Conservation (phyloP, 2,888 invertebrate genomes). For the Mechanitis mazaeus region DNA sequence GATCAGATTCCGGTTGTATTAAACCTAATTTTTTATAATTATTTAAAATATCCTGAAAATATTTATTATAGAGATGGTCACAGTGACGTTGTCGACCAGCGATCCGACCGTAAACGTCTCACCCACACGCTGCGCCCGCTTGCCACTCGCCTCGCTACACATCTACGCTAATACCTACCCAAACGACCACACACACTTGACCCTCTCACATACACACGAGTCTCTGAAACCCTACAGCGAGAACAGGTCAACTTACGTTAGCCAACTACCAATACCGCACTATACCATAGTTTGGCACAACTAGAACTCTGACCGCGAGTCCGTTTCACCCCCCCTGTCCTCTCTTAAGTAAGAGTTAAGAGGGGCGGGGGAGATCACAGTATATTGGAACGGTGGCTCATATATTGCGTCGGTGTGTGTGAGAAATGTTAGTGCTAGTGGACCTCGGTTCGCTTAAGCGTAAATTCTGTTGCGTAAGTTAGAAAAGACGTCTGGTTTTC, state of each 20-base stretch:
- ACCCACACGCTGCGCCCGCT: constrained; percentile 72
- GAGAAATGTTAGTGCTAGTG: constrained; percentile 66
- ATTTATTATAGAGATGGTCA: constrained; percentile 37
- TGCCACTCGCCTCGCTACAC: constrained; percentile 63
- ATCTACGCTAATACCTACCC: constrained; percentile 61
- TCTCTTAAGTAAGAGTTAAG: constrained; percentile 39
- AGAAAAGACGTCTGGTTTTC: constrained; percentile 67
- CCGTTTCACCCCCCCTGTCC: constrained; percentile 48
- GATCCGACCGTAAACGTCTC: constrained; percentile 76
- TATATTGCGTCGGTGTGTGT: constrained; percentile 72
- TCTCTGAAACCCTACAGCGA: constrained; percentile 30
- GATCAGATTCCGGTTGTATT: too few species aligned
- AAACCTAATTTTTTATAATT: too few species aligned
- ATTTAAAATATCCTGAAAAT: constrained; percentile 7
- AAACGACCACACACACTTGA: constrained; percentile 40
- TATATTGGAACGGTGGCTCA: constrained; percentile 46
- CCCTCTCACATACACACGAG: constrained; percentile 36
- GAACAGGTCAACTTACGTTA: constrained; percentile 41
- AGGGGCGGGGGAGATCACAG: constrained; percentile 43
- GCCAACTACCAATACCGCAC: constrained; percentile 63
- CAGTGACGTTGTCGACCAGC: constrained; percentile 64
- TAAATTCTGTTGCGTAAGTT: constrained; percentile 75
- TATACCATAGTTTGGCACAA: constrained; percentile 69
- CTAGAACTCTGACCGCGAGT: constrained; percentile 66
- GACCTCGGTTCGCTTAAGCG: constrained; percentile 71